Percentiles rank a stretch among this genome's conserved stretches.
Evolutionary conservation across 2,797 vertebrate species (phyloP).

Genomic region (Psittacula echo): DNA sequence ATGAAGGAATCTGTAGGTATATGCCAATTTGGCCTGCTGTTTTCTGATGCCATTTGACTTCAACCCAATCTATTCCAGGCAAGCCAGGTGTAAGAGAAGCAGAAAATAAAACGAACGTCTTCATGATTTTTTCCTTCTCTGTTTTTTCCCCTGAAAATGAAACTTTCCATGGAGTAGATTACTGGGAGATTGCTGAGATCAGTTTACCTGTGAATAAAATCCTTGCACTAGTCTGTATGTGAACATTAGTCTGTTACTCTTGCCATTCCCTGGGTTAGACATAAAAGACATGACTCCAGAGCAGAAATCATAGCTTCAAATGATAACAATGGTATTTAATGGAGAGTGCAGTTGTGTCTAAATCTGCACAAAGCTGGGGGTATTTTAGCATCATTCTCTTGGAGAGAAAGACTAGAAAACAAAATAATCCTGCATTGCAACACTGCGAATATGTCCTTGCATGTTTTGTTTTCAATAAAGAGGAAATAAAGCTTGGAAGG

Average conservation of each 20-base stretch:
- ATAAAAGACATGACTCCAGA: background rate
- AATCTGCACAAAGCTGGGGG: background rate
- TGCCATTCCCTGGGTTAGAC: background rate
- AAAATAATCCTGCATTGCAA: background rate
- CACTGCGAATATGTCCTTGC: background rate
- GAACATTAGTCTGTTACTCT: background rate
- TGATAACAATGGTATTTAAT: background rate
- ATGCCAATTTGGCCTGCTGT: background rate
- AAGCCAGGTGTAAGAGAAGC: background rate
- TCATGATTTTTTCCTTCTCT: background rate
- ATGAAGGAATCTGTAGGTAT: background rate
- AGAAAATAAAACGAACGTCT: background rate
- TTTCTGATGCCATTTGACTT: background rate
- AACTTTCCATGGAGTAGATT: background rate
- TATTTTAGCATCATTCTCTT: background rate
- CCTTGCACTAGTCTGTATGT: background rate
- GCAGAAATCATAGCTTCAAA: background rate
- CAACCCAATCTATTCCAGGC: background rate
- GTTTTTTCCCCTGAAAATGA: background rate
- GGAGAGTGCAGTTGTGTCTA: background rate
- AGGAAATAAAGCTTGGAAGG: constrained; percentile 24
- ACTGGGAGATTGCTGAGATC: background rate
- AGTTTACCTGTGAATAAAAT: background rate
- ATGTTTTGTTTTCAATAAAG: constrained; percentile 35
- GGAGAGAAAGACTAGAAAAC: background rate